These are phyloP conservation scores for Anser cygnoides DNA, from an alignment of 2,113 vertebrate genomes.

Conservation along the genomic window DNA sequence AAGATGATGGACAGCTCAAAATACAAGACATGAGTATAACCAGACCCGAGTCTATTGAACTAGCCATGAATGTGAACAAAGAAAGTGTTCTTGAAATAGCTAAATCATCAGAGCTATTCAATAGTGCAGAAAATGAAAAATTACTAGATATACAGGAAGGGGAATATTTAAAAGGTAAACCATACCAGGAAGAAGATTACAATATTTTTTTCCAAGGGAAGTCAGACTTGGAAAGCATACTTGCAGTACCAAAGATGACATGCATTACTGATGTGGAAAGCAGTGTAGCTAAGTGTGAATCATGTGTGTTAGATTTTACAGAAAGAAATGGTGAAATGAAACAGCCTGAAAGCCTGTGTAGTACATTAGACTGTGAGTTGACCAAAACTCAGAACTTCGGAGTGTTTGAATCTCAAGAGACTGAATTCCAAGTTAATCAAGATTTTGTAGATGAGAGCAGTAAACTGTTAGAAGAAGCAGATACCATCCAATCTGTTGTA, in stretches of 20 bases:
- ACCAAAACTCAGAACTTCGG: not conserved
- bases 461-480: not conserved
- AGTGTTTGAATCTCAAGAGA: not conserved
- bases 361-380: not conserved
- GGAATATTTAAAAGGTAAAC: not conserved
- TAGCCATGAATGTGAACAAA: not conserved
- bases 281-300: constrained; percentile 13
- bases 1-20: not conserved
- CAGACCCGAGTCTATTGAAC: not conserved
- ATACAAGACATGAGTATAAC: not conserved
- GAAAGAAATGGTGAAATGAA: not conserved
- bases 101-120: not conserved
- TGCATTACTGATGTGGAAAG: not conserved
- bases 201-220: not conserved
- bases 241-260: fast-evolving
- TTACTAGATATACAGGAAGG: not conserved
- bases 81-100: not conserved
- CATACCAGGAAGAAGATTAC: not conserved
- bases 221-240: not conserved
- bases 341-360: not conserved
- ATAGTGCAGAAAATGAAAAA: not conserved
- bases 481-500: not conserved
- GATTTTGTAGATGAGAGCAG: not conserved
- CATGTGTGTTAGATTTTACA: constrained; percentile 1
- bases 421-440: not conserved